Conservation (phyloP, 2,888 invertebrate genomes). For the Himalopsyche japonica region DNA sequence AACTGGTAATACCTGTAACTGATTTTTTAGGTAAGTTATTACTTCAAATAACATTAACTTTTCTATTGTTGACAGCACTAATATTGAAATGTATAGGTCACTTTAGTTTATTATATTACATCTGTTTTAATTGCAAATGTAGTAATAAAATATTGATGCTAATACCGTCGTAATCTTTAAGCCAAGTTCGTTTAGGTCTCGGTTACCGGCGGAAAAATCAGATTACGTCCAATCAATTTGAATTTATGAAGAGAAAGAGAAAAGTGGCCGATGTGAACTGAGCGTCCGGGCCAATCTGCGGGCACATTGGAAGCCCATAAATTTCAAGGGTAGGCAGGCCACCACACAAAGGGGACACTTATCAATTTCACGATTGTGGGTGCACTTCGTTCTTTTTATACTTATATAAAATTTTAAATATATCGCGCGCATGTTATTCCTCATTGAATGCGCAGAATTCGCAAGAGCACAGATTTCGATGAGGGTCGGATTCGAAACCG, state of each 20-base stretch:
- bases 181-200: neutral
- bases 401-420: slow-evolving; percentile 33
- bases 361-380: slow-evolving; percentile 40
- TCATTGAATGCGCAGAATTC: slow-evolving; percentile 36
- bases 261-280: neutral
- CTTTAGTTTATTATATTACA: no score
- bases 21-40: no score
- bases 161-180: neutral
- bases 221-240: slow-evolving; percentile 62
- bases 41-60: no score
- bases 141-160: neutral
- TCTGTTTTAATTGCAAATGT: no score
- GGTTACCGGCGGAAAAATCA: slow-evolving; percentile 49
- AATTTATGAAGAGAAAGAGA: slow-evolving; percentile 61
- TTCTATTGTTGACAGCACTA: no score
- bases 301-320: slow-evolving; percentile 28
- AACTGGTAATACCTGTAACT: no score
- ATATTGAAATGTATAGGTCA: no score
- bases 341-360: slow-evolving; percentile 40
- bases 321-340: slow-evolving; percentile 21
- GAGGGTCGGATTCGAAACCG: slow-evolving; percentile 2
- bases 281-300: slow-evolving; percentile 14
- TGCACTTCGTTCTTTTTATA: slow-evolving; percentile 12
- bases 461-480: slow-evolving; percentile 21
- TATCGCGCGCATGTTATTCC: slow-evolving; percentile 30